Evolutionary conservation across 92 coral and sea anemone species (phyloP).

Genomic region (Parazoanthus darwini): DNA sequence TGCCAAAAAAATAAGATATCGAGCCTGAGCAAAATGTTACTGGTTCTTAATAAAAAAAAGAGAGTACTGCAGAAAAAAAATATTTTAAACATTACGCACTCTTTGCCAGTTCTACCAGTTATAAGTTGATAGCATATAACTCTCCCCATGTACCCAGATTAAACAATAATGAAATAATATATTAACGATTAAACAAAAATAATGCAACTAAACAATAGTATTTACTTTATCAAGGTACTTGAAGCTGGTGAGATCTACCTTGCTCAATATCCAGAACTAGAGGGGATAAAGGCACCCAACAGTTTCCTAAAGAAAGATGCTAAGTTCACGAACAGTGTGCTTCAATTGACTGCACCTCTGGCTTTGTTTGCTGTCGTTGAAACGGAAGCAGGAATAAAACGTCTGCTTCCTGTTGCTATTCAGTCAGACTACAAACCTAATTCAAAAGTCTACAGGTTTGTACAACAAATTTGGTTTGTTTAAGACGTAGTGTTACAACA

Average conservation of each 20-base stretch:
- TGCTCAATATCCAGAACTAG: constrained; percentile 82
- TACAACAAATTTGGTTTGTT: neutral
- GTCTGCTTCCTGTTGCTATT: constrained; percentile 85
- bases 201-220: neutral
- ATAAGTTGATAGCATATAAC: neutral
- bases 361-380: constrained; percentile 79
- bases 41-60: no score
- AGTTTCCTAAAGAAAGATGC: constrained; percentile 57
- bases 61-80: no score
- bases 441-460: constrained; percentile 68
- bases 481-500: no score
- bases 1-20: no score
- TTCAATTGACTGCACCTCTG: constrained; percentile 91
- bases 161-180: neutral
- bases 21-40: no score
- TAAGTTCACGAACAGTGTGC: constrained; percentile 78
- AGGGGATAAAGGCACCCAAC: constrained; percentile 72
- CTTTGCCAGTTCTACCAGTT: no score
- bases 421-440: constrained; percentile 80
- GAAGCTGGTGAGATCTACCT: constrained; percentile 80
- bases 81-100: no score
- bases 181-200: no score
- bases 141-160: neutral
- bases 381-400: constrained; percentile 71
- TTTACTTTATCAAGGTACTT: constrained; percentile 62